phyloP scores from a whole-genome alignment of 1,140 invertebrate genomes.

The Babylonia areolata region DNA sequence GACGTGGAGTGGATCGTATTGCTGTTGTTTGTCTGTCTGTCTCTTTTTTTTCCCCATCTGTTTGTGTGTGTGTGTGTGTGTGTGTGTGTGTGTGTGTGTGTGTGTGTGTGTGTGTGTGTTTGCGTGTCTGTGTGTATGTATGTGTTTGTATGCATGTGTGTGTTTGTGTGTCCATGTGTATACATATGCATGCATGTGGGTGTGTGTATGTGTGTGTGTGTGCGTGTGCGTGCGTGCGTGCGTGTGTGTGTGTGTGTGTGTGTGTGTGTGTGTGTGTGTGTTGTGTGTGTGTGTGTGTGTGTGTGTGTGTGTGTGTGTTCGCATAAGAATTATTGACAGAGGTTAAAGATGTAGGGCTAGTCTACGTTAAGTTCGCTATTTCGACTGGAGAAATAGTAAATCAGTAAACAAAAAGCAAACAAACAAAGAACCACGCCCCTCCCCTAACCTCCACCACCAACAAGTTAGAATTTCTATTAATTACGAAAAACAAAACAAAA shows the following conservation, averaged over 20 bases:
- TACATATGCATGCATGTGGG: background rate
- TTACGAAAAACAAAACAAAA: too few relatives aligned
- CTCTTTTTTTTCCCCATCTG: too few relatives aligned
- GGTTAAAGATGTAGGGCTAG: too few relatives aligned
- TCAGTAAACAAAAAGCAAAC: too few relatives aligned
- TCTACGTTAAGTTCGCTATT: too few relatives aligned
- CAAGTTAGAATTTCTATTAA: too few relatives aligned
- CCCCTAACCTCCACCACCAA: too few relatives aligned
- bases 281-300: constrained; percentile 3
- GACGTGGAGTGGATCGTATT: too few relatives aligned
- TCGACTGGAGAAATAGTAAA: too few relatives aligned
- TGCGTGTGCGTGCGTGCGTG: background rate
- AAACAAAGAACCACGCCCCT: too few relatives aligned
- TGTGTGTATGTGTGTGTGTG: background rate
- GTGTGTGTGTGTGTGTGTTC: background rate
- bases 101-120: constrained; percentile 5
- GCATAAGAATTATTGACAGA: background rate
- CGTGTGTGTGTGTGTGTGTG: background rate
- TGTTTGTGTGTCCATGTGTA: background rate
- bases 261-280: background rate
- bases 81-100: background rate
- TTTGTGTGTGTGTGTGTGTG: background rate
- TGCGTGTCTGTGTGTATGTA: background rate
- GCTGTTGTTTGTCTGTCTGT: too few relatives aligned
- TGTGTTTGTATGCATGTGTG: background rate